Conservation (phyloP, 2,888 invertebrate genomes). For the Lithophane socia region DNA sequence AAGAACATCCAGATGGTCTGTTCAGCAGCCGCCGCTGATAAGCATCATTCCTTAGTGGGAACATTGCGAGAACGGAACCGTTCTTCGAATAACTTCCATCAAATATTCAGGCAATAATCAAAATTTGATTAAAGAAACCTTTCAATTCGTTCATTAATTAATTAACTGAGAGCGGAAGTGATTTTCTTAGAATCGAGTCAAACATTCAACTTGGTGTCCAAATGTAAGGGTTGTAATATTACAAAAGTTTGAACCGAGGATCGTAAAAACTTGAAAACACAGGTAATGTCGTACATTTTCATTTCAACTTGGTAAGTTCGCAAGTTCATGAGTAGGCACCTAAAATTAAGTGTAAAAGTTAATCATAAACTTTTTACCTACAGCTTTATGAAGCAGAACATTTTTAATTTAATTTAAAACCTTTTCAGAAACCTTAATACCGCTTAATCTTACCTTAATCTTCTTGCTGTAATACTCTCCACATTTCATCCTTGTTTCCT, state of each 20-base stretch:
- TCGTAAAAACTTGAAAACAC: slow-evolving; percentile 23
- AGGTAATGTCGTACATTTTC: slow-evolving; percentile 12
- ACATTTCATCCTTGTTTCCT: neutral
- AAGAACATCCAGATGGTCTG: neutral
- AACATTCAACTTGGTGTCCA: slow-evolving; percentile 30
- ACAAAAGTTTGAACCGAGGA: slow-evolving; percentile 35
- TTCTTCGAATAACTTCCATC: neutral
- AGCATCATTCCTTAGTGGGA: neutral
- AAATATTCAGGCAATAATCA: slow-evolving; percentile 33
- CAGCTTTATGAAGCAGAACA: neutral
- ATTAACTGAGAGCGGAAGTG: slow-evolving; percentile 42
- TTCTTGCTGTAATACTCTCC: neutral
- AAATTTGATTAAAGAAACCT: slow-evolving; percentile 35
- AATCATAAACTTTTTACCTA: slow-evolving; percentile 10
- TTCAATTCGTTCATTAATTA: slow-evolving; percentile 45
- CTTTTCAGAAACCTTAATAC: neutral
- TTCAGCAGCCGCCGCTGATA: neutral
- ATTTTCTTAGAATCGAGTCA: slow-evolving; percentile 28
- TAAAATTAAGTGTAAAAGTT: slow-evolving; percentile 35
- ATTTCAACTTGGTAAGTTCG: slow-evolving; percentile 27
- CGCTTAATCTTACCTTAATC: too few relatives aligned
- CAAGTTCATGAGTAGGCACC: neutral
- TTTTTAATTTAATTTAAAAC: slow-evolving; percentile 6
- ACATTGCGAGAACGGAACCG: neutral
- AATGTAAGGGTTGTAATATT: slow-evolving; percentile 31